Percentiles rank a stretch among this genome's conserved stretches.
Conservation (phyloP, 2,113 vertebrate genomes). For the Eulemur macaco region DNA sequence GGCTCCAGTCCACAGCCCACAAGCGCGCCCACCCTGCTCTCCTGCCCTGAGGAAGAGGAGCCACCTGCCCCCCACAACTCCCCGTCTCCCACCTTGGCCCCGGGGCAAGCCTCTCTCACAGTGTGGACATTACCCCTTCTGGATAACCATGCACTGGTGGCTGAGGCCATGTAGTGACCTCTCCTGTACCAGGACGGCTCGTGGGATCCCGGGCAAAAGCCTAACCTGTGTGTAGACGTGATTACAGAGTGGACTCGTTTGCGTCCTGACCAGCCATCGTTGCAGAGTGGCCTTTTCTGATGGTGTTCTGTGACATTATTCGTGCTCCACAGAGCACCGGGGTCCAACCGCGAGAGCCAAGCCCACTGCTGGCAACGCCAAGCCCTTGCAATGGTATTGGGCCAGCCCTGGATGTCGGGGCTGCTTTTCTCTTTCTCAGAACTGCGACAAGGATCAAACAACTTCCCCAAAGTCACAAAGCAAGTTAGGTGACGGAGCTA, state of each 20-base stretch:
- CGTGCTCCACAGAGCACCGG: not conserved
- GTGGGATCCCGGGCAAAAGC: not conserved
- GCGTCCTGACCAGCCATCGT: not conserved
- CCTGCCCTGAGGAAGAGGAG: not conserved
- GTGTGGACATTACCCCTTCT: not conserved
- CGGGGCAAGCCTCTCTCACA: not conserved
- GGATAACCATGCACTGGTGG: too few relatives aligned
- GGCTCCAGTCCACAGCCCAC: not conserved
- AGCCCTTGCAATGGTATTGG: not conserved
- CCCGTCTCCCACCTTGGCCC: not conserved
- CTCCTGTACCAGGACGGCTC: not conserved
- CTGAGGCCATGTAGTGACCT: not conserved
- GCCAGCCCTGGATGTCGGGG: not conserved
- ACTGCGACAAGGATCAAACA: not conserved
- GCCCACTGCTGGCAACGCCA: not conserved
- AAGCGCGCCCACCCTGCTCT: too few relatives aligned
- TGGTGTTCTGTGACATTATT: not conserved
- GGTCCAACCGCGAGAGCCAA: rapidly evolving
- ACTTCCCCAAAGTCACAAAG: not conserved
- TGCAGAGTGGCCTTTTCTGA: not conserved
- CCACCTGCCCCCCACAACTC: not conserved
- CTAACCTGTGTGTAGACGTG: not conserved
- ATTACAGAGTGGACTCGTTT: not conserved
- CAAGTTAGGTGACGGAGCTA: not conserved
- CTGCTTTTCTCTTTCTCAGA: not conserved